These are phyloP conservation scores for Amphiprion percula DNA, from an alignment of 2,113 vertebrate species.

Conservation along the genomic window DNA sequence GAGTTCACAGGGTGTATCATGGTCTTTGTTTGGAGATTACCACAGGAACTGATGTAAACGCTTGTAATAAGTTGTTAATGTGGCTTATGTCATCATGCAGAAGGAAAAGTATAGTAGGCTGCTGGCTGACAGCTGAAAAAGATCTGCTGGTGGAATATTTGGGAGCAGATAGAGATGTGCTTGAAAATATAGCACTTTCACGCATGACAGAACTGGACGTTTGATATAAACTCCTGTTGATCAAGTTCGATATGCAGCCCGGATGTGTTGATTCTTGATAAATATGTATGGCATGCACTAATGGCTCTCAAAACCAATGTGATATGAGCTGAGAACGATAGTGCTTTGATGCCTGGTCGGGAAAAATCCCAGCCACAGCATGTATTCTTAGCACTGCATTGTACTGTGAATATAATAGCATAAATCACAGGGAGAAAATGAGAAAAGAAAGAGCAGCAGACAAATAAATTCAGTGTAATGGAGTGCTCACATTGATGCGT, in stretches of 20 bases:
- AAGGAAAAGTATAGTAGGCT: conserved; percentile 16
- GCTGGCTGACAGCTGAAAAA: conserved; percentile 32
- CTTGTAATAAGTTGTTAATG: conserved; percentile 64
- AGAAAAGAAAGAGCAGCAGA: conserved; percentile 43
- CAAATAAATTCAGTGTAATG: conserved; percentile 52
- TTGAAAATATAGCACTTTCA: conserved; percentile 59
- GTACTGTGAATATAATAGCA: conserved; percentile 41
- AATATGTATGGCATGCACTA: conserved; percentile 63
- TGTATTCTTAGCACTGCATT: conserved; percentile 34
- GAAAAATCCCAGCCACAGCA: conserved; percentile 48
- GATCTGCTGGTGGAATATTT: conserved; percentile 35
- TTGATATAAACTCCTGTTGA: conserved; percentile 58
- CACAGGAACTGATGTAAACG: conserved; percentile 72
- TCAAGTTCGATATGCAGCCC: conserved; percentile 49
- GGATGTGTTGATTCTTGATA: conserved; percentile 58
- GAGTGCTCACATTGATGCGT: conserved; percentile 39
- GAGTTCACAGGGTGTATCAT: conserved; percentile 47
- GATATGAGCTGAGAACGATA: conserved; percentile 43
- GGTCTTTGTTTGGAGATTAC: conserved; percentile 65
- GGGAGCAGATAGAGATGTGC: conserved; percentile 48
- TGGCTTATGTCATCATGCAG: conserved; percentile 46
- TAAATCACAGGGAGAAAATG: conserved; percentile 26
- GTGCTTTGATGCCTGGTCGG: conserved; percentile 31
- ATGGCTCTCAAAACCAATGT: conserved; percentile 42
- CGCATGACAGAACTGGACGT: conserved; percentile 50